Conservation (phyloP, 1,140 invertebrate genomes). For the Drosophila parvula region DNA sequence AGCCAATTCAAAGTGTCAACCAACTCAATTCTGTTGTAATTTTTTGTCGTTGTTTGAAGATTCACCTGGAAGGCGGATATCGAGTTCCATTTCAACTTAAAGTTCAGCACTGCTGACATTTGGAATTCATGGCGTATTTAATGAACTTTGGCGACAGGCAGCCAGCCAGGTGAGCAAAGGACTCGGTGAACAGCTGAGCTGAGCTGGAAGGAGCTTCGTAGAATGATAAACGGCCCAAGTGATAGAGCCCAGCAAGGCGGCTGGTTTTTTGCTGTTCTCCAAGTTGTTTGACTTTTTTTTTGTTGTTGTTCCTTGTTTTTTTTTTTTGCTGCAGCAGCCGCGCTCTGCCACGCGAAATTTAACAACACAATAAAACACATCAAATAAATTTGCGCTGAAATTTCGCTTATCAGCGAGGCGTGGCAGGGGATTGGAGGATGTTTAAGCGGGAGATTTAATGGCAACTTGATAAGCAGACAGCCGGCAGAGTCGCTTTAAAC, state of each 20-base stretch:
- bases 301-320: background rate
- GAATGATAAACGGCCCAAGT: conserved; percentile 69
- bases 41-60: background rate
- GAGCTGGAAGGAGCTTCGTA: conserved; percentile 27
- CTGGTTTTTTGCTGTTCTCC: conserved; percentile 12
- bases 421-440: conserved; percentile 22
- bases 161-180: conserved; percentile 23
- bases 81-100: conserved; percentile 35
- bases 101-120: conserved; percentile 28
- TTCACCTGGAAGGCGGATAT: conserved; percentile 4
- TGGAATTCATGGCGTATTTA: conserved; percentile 53
- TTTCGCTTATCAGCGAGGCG: conserved; percentile 71
- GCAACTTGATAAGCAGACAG: conserved; percentile 71
- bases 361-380: conserved; percentile 79
- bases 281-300: conserved; percentile 13
- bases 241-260: conserved; percentile 64
- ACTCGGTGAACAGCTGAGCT: conserved; percentile 42
- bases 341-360: conserved; percentile 71
- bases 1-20: no score
- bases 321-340: conserved; percentile 26
- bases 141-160: conserved; percentile 64
- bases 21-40: conserved; percentile 11
- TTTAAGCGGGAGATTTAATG: conserved; percentile 69
- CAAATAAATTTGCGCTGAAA: conserved; percentile 79
- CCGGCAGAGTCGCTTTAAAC: conserved; percentile 61